Evolutionary conservation across 2,888 invertebrate genomes (phyloP).

Genomic region (Ethmia dodecea): DNA sequence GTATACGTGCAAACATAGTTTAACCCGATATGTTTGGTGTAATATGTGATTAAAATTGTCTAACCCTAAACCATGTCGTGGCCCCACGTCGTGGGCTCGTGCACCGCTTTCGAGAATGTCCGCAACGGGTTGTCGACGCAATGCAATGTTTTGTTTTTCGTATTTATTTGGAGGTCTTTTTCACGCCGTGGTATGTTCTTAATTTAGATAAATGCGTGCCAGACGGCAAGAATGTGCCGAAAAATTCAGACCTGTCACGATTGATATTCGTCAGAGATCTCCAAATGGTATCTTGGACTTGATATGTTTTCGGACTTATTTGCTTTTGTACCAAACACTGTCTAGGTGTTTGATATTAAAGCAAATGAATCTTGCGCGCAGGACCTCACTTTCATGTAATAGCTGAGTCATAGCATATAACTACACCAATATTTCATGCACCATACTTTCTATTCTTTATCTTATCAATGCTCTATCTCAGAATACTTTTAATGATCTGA

Average conservation of each 20-base stretch:
- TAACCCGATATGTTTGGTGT: constrained; percentile 64
- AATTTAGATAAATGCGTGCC: constrained; percentile 63
- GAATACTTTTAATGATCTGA: too few relatives aligned
- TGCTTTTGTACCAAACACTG: too few relatives aligned
- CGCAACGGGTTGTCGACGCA: constrained; percentile 56
- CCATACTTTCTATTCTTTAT: too few relatives aligned
- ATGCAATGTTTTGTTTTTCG: constrained; percentile 69
- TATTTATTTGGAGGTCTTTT: constrained; percentile 68
- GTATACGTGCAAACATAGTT: constrained; percentile 68
- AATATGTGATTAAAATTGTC: constrained; percentile 68
- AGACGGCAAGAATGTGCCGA: constrained; percentile 54
- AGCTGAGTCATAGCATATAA: too few relatives aligned
- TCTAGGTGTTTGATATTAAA: too few relatives aligned
- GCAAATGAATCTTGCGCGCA: too few relatives aligned
- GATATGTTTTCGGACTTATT: too few relatives aligned
- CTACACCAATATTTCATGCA: too few relatives aligned
- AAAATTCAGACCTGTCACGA: constrained; percentile 25
- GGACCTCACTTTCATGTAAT: too few relatives aligned
- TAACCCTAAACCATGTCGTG: constrained; percentile 75
- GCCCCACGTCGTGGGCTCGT: constrained; percentile 72
- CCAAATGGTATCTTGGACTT: too few relatives aligned
- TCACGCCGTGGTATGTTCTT: constrained; percentile 73
- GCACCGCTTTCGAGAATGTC: constrained; percentile 69
- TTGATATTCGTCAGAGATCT: too few relatives aligned
- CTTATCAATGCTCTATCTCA: too few relatives aligned